Percentiles rank a stretch among this genome's conserved stretches.
These are phyloP conservation scores for Stenichneumon culpator DNA, from an alignment of 2,888 invertebrate genomes.

Conservation along the genomic window DNA sequence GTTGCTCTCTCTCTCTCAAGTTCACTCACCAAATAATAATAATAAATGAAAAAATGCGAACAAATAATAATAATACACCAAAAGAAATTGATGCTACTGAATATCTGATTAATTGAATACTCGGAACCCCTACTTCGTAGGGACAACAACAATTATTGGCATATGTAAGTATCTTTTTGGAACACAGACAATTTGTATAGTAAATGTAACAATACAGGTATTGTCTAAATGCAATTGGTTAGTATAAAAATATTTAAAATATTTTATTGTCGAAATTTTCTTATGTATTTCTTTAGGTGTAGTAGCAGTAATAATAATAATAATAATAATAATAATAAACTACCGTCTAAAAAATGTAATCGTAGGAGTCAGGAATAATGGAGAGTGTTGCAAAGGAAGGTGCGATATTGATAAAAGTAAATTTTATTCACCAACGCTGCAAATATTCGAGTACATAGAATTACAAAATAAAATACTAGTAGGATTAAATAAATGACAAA, in stretches of 20 bases:
- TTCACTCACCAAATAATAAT: conserved; percentile 52
- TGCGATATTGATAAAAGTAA: conserved; percentile 13
- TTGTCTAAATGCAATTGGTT: too few species aligned
- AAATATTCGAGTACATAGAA: conserved; percentile 24
- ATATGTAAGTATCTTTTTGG: too few species aligned
- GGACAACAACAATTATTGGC: too few species aligned
- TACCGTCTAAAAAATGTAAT: not conserved
- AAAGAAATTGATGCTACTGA: too few species aligned
- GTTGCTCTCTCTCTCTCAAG: conserved; percentile 7
- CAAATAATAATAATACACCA: not conserved
- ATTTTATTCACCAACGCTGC: conserved; percentile 12
- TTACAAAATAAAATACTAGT: conserved; percentile 30
- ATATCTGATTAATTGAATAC: not conserved
- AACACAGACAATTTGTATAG: too few species aligned
- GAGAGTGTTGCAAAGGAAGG: conserved; percentile 13
- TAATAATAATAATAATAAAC: not conserved
- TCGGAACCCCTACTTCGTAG: too few species aligned
- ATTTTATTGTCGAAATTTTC: too few species aligned
- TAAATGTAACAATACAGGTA: too few species aligned
- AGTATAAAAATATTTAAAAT: too few species aligned
- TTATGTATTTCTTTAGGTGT: too few species aligned
- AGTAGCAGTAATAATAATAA: not conserved
- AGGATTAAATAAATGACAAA: conserved; percentile 14
- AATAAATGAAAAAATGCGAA: not conserved
- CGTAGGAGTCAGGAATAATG: not conserved